Conservation (phyloP, 1,140 invertebrate genomes). For the Drosophila rufa region DNA sequence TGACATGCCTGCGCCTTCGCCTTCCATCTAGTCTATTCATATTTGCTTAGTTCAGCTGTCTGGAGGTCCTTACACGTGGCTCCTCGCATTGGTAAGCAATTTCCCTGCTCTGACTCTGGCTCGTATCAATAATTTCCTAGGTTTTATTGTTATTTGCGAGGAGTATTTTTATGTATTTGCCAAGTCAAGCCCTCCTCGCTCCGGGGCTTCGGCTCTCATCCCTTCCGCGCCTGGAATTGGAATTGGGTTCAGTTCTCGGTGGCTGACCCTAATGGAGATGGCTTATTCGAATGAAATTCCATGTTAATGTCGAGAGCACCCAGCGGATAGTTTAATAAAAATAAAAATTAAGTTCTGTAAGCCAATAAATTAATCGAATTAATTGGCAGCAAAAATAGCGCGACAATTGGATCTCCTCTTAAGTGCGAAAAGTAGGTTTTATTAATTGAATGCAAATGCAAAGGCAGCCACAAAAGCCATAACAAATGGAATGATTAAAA, state of each 20-base stretch:
- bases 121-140: conserved; percentile 80
- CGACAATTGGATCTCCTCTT: conserved; percentile 13
- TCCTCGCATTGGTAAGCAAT: conserved; percentile 62
- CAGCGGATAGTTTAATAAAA: conserved; percentile 14
- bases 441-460: conserved; percentile 8
- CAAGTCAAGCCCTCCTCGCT: conserved; percentile 1
- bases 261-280: conserved; percentile 23
- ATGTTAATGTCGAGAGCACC: conserved; percentile 16
- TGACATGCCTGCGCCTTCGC: conserved; percentile 43
- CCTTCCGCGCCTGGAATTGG: neutral
- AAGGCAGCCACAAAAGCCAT: conserved; percentile 8
- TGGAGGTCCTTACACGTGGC: conserved; percentile 34
- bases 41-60: conserved; percentile 65
- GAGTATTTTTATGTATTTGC: conserved; percentile 76
- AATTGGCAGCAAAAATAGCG: conserved; percentile 20
- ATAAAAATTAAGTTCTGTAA: conserved; percentile 12
- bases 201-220: neutral
- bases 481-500: conserved; percentile 6
- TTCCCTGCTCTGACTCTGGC: conserved; percentile 50
- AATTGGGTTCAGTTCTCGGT: conserved; percentile 3
- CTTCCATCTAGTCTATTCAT: conserved; percentile 54
- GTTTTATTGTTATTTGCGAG: conserved; percentile 80
- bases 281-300: conserved; percentile 25
- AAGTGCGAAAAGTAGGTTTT: conserved; percentile 8
- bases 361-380: conserved; percentile 27